These are phyloP conservation scores for Zaprionus capensis DNA, from an alignment of 1,140 invertebrate genomes.

Conservation along the genomic window DNA sequence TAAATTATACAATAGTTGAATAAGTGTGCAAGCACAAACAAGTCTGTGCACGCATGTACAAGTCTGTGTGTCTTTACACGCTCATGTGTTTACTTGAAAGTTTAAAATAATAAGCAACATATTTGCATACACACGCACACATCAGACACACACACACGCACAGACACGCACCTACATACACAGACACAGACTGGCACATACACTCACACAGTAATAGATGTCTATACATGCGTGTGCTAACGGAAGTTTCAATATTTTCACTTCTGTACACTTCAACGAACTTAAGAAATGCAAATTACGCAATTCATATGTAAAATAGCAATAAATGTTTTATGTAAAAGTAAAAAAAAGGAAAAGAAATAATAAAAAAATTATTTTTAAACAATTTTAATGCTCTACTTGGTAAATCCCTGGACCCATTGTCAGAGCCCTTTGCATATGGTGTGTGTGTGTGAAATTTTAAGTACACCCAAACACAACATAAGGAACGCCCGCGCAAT, in stretches of 20 bases:
- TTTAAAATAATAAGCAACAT: neutral
- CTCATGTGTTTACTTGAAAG: neutral
- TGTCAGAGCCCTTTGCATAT: neutral
- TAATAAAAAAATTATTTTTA: constrained; percentile 12
- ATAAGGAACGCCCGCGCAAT: neutral
- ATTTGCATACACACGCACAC: constrained; percentile 3
- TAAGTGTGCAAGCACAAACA: constrained; percentile 11
- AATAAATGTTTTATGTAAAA: constrained; percentile 52
- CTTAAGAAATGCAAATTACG: constrained; percentile 41
- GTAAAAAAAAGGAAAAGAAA: constrained; percentile 16
- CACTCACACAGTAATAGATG: neutral
- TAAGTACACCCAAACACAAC: neutral
- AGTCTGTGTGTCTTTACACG: neutral
- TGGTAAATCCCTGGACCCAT: neutral
- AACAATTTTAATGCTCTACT: constrained; percentile 6
- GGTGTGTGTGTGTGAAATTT: neutral
- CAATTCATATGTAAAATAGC: constrained; percentile 43
- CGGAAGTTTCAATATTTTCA: constrained; percentile 38
- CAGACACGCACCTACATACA: neutral
- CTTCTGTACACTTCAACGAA: constrained; percentile 42
- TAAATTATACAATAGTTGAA: neutral
- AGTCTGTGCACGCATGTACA: neutral
- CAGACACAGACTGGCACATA: neutral
- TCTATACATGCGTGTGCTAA: constrained; percentile 5
- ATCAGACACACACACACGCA: neutral